Base-by-base conservation (phyloP, 2,797 vertebrate species). In the Enteromius thamalakanensis region DNA sequence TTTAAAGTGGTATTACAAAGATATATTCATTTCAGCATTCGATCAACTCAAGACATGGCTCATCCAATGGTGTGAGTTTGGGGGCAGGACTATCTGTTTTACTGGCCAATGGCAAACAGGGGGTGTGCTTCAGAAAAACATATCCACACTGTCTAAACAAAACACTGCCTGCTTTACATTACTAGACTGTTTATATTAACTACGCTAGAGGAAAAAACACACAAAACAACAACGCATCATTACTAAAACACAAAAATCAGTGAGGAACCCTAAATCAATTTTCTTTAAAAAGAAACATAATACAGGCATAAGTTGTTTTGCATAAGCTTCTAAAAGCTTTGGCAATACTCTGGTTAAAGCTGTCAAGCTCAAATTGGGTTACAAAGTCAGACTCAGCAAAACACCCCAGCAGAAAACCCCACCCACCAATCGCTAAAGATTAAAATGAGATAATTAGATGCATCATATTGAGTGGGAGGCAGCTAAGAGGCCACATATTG, bases 331-430 rank as follows among this genome's bases (percentile, higher is more conserved):
- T 19, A 49, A 6, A 15, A 8, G 70, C 21, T 81, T 72, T 74
- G 60, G 55, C 21, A 3, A 64, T 23, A 72, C 37, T 34, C 53
- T n/a, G 72, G 51, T 58, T 62, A 49, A 55, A 81, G 29, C 45
- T 53, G 70, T 82, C 45, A 64, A 64, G 55, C 19, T 64, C 55
- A 75, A 65, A 62, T 49, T 75, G 32, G 42, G 68, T 72, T 72
- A 47, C 76, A 72, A 72, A 72, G 12, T 60, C 23, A 40, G n/a
- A 80, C 49, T 70, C 78, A 45, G 67, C 47, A 70, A 75, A 75
- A 23, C 45, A 68, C 42, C 32, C 17, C 15, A 68, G 15, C 67
- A 32, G n/a, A 32, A 65, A 47, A 68, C 23, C n/a, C 60, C 55
- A 64, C 55, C 42, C 69, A 51, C 69, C 51, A 49, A 64, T 74